These are phyloP conservation scores for Conus canariensis DNA, from an alignment of 2,888 invertebrate genomes.

Conservation along the genomic window DNA sequence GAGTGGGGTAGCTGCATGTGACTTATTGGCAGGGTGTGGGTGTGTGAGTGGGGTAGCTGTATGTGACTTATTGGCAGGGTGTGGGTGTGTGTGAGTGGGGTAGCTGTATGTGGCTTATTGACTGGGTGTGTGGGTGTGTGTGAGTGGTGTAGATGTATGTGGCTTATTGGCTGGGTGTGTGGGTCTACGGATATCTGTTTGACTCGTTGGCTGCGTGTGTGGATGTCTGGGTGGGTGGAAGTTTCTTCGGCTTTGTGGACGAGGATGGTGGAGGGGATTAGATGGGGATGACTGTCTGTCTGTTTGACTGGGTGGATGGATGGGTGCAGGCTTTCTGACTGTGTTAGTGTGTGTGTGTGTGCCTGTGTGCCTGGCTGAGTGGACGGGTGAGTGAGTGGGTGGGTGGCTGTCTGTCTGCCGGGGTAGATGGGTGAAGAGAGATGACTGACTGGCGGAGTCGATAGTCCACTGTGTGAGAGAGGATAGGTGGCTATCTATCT, in stretches of 20 bases:
- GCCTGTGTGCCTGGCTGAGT: not conserved
- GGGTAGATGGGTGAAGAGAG: too few relatives aligned
- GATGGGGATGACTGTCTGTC: not conserved
- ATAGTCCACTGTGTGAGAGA: too few relatives aligned
- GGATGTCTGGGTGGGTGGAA: not conserved
- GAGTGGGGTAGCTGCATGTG: not conserved
- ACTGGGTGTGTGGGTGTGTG: not conserved
- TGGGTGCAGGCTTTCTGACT: too few relatives aligned
- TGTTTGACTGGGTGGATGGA: not conserved
- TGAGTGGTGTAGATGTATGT: not conserved
- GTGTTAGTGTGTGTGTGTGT: not conserved
- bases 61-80: too few relatives aligned
- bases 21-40: too few relatives aligned
- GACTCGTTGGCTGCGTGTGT: not conserved
- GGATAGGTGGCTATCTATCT: too few relatives aligned
- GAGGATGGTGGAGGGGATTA: not conserved
- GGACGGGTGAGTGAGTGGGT: not conserved
- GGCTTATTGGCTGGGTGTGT: not conserved
- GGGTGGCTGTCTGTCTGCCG: not conserved
- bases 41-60: too few relatives aligned
- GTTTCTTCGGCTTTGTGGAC: not conserved
- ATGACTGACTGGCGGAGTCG: too few relatives aligned
- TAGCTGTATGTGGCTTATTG: not conserved
- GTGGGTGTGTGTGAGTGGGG: not conserved
- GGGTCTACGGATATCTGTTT: not conserved